Evolutionary conservation across 35 echinoderm and acorn worm species (phyloP).

Genomic region (Diadema setosum): DNA sequence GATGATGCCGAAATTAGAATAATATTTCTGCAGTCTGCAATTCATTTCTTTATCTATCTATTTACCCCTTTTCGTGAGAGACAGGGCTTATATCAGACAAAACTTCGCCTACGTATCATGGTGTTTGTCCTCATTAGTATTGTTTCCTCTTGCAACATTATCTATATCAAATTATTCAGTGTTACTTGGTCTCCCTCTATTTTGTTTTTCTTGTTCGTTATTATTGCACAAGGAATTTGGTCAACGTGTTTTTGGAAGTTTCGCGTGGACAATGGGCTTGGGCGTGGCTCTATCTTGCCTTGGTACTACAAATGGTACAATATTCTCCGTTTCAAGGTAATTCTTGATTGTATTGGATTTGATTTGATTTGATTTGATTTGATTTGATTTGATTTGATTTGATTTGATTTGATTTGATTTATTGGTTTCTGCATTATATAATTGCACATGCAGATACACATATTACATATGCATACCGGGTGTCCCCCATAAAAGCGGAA

Average conservation of each 20-base stretch:
- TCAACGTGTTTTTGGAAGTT: constrained; percentile 73
- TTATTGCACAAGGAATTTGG: constrained; percentile 94
- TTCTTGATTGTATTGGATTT: background rate
- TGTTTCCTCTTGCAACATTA: background rate
- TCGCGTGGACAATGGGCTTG: constrained; percentile 53
- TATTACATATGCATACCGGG: no score
- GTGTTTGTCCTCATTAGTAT: background rate
- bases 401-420: background rate
- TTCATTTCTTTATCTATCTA: background rate
- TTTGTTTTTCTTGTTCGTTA: background rate
- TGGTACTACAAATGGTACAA: constrained; percentile 71
- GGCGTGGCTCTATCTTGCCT: constrained; percentile 84
- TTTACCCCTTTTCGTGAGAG: background rate
- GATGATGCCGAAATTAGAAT: no score
- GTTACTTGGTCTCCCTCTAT: background rate
- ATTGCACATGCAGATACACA: no score
- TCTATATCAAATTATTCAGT: background rate
- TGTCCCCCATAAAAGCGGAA: no score
- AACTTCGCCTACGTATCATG: background rate
- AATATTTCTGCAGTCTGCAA: no score
- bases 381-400: no score
- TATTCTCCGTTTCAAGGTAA: constrained; percentile 69
- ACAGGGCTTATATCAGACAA: background rate
- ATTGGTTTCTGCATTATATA: background rate
- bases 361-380: no score